These are phyloP conservation scores for Tokudaia muenninki DNA, from an alignment of 2,797 vertebrate genomes.

Conservation along the genomic window DNA sequence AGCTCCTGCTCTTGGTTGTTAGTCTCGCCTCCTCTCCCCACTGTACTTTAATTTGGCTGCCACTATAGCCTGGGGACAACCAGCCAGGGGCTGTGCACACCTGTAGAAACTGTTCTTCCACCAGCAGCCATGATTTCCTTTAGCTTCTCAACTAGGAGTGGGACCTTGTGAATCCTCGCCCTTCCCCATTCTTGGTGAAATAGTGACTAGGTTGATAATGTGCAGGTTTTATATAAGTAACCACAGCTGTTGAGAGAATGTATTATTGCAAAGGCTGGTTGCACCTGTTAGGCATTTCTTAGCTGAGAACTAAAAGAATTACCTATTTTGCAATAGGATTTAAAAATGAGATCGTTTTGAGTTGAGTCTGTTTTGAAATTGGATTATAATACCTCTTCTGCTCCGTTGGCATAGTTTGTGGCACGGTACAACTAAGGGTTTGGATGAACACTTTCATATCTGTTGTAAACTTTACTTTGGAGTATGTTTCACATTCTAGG, in stretches of 20 bases:
- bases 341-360: background rate
- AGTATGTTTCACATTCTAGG: background rate
- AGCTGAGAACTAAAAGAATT: background rate
- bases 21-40: background rate
- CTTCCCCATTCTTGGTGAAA: background rate
- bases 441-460: background rate
- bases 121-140: background rate
- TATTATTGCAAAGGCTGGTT: background rate
- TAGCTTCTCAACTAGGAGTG: background rate
- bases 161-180: background rate
- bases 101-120: background rate
- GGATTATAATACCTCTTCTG: background rate
- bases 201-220: background rate
- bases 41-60: background rate
- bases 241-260: background rate
- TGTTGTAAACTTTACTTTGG: constrained; percentile 35
- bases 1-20: background rate
- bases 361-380: constrained; percentile 8
- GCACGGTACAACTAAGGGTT: background rate
- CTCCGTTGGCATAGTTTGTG: background rate
- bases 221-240: background rate
- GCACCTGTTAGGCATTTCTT: background rate
- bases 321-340: background rate
- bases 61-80: background rate
- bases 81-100: background rate